Conservation (phyloP, 2,797 vertebrate genomes). For the Aeoliscus strigatus region DNA sequence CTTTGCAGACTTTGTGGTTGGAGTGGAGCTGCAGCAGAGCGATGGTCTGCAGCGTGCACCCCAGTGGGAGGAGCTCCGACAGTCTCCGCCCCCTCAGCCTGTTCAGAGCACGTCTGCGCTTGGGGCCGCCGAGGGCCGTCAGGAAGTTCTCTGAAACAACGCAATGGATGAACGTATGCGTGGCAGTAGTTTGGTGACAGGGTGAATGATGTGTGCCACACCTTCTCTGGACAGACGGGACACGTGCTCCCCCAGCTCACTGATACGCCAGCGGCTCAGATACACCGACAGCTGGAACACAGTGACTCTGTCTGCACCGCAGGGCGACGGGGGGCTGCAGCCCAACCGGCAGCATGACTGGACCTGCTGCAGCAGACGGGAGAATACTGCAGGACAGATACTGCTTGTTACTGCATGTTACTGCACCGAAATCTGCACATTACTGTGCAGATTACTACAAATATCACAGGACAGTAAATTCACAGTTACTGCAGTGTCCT, state of each 20-base stretch:
- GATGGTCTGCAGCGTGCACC: constrained; percentile 76
- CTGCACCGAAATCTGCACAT: no score
- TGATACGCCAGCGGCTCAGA: constrained; percentile 77
- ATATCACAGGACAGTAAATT: no score
- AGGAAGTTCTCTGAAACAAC: constrained; percentile 76
- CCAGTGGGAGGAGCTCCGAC: constrained; percentile 81
- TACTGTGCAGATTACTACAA: no score
- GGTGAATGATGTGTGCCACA: constrained; percentile 48
- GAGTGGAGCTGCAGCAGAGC: constrained; percentile 83
- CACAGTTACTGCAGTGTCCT: no score
- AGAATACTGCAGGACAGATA: constrained; percentile 72
- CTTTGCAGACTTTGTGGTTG: constrained; percentile 80
- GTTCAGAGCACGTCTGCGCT: constrained; percentile 75
- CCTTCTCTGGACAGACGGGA: constrained; percentile 87
- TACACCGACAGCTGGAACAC: constrained; percentile 87
- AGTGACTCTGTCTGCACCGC: constrained; percentile 72
- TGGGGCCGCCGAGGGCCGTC: constrained; percentile 77
- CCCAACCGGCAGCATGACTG: constrained; percentile 70
- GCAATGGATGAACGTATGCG: no score
- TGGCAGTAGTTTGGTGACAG: no score
- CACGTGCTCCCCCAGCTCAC: constrained; percentile 85
- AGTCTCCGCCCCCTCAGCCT: constrained; percentile 80
- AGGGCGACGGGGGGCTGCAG: constrained; percentile 34
- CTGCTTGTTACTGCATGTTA: no score
- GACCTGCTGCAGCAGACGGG: constrained; percentile 82